Percentiles rank a stretch among this genome's conserved stretches.
Evolutionary conservation across 2,113 vertebrate species (phyloP).

Genomic region (Pandion haliaetus): DNA sequence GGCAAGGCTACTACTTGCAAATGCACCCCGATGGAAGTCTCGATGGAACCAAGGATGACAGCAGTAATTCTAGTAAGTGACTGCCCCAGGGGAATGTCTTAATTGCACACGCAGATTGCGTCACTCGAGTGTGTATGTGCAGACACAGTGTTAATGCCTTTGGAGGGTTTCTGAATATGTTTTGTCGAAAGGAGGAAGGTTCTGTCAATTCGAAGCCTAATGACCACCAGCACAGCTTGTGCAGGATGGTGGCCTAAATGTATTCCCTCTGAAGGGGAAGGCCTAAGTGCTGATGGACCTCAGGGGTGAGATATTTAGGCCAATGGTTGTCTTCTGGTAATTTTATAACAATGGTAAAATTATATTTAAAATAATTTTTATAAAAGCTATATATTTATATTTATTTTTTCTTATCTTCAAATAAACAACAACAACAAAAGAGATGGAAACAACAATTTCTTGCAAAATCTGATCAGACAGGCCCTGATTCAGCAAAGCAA

Average conservation of each 20-base stretch:
- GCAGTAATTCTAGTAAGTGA: slow-evolving; percentile 97
- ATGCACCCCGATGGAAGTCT: slow-evolving; percentile 99
- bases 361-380: neutral
- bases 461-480: neutral
- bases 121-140: neutral
- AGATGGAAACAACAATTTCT: neutral
- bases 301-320: neutral
- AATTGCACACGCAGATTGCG: neutral
- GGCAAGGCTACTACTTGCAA: slow-evolving; percentile 99
- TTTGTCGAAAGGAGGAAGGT: neutral
- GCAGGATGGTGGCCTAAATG: slow-evolving; percentile 5
- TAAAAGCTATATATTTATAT: neutral
- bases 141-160: neutral
- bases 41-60: slow-evolving; percentile 99
- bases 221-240: neutral
- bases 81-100: slow-evolving; percentile 19
- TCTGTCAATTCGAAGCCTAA: neutral
- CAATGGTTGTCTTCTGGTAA: neutral
- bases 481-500: neutral
- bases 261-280: neutral
- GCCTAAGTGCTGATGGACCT: neutral
- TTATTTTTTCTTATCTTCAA: neutral
- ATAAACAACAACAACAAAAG: neutral
- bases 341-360: neutral
- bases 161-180: slow-evolving; percentile 12